Conservation (phyloP, 1,140 invertebrate genomes). For the Dolichoris vasculosae region DNA sequence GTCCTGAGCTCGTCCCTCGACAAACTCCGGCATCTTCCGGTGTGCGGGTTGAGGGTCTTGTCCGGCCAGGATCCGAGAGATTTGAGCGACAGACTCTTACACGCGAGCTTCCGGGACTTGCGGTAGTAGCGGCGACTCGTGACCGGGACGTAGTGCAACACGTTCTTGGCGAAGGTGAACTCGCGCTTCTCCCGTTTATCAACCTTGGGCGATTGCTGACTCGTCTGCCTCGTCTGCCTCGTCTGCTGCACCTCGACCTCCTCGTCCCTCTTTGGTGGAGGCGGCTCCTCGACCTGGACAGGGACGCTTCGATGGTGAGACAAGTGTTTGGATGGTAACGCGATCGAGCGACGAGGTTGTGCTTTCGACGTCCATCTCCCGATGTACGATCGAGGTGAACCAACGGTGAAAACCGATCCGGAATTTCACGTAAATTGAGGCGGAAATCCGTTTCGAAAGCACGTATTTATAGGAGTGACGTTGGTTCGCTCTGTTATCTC, state of each 20-base stretch:
- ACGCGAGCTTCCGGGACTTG: constrained; percentile 41
- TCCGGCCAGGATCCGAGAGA: constrained; percentile 31
- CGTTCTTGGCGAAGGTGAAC: constrained; percentile 61
- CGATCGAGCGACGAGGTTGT: no score
- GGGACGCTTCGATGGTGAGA: neutral
- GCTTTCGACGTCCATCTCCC: no score
- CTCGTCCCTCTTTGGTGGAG: neutral
- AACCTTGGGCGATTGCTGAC: neutral
- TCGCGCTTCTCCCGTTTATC: constrained; percentile 58
- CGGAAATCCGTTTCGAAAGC: no score
- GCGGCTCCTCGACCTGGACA: neutral
- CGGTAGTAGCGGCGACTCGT: constrained; percentile 54
- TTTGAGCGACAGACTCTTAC: constrained; percentile 53
- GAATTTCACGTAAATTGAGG: no score
- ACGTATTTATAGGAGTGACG: no score
- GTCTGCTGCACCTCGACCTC: neutral
- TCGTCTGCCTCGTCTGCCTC: neutral
- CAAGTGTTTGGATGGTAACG: no score
- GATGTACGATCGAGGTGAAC: no score
- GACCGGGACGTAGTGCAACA: constrained; percentile 65
- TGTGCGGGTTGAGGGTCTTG: neutral
- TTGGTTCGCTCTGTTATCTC: no score
- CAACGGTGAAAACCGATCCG: no score
- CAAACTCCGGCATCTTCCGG: neutral
- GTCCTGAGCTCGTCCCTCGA: constrained; percentile 50